Conservation (phyloP, 2,888 invertebrate genomes). For the Polyommatus icarus region DNA sequence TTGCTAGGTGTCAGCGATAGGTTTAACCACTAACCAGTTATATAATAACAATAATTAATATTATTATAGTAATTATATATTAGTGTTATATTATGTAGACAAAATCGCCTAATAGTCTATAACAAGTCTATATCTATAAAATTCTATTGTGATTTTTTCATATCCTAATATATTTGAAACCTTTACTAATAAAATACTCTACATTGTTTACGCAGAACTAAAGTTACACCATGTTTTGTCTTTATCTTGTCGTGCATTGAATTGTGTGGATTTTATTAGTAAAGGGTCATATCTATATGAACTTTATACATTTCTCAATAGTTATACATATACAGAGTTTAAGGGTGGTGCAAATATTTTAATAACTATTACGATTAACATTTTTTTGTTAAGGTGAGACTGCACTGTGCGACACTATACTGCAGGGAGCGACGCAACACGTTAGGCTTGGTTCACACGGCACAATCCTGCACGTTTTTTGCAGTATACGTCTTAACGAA, state of each 20-base stretch:
- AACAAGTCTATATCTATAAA: slow-evolving; percentile 28
- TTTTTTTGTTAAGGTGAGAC: background rate
- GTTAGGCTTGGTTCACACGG: too few relatives aligned
- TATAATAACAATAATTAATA: background rate
- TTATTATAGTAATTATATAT: background rate
- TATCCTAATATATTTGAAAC: slow-evolving; percentile 3
- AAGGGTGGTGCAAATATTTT: background rate
- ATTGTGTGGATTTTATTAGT: background rate
- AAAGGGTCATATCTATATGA: background rate
- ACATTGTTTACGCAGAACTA: background rate
- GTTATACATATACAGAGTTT: slow-evolving; percentile 21
- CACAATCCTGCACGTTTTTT: too few relatives aligned
- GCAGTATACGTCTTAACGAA: too few relatives aligned
- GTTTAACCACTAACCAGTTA: background rate
- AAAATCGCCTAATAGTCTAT: slow-evolving; percentile 26
- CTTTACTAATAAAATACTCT: background rate
- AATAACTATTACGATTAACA: slow-evolving; percentile 2
- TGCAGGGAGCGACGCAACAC: too few relatives aligned
- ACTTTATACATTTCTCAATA: slow-evolving; percentile 24
- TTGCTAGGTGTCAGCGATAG: background rate
- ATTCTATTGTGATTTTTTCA: slow-evolving; percentile 31
- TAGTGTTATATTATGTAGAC: background rate
- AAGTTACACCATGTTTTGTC: background rate
- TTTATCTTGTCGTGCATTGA: background rate
- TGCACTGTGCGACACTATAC: too few relatives aligned